Evolutionary conservation across 2,113 vertebrate genomes (phyloP).

Genomic region (Carassius gibelio): DNA sequence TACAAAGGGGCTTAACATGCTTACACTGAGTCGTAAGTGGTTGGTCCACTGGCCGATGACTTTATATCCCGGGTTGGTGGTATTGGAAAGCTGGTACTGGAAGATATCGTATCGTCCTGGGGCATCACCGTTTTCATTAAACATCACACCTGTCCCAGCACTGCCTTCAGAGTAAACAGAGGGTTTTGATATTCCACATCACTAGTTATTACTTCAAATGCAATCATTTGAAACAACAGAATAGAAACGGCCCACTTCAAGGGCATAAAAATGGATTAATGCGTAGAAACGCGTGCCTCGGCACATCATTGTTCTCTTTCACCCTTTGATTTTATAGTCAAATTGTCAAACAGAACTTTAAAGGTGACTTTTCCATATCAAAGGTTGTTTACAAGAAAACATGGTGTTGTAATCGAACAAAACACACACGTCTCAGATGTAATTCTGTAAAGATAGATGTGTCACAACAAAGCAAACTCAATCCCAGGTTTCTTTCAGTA

Average conservation of each 20-base stretch:
- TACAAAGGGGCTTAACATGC: conserved; percentile 44
- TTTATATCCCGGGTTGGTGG: conserved; percentile 78
- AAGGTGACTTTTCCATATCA: conserved; percentile 29
- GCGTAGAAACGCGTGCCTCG: background rate
- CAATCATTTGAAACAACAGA: background rate
- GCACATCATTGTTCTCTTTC: too few relatives aligned
- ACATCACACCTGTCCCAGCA: conserved; percentile 81
- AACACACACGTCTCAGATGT: too few relatives aligned
- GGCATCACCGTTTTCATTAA: conserved; percentile 89
- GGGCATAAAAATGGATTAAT: background rate
- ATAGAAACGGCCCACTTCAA: background rate
- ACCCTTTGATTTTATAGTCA: background rate
- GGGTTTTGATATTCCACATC: conserved; percentile 13
- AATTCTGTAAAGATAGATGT: background rate
- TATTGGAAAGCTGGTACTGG: conserved; percentile 87
- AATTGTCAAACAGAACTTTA: background rate
- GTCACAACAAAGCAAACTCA: background rate
- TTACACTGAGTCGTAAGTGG: conserved; percentile 82
- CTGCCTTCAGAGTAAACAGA: conserved; percentile 67
- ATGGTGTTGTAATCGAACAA: background rate
- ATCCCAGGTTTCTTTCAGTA: background rate
- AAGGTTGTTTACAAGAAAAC: background rate
- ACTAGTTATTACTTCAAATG: conserved; percentile 7
- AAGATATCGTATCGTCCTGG: conserved; percentile 92
- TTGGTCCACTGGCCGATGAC: conserved; percentile 87